Percentiles rank a stretch among this genome's conserved stretches.
Evolutionary conservation across 2,113 vertebrate genomes (phyloP).

Genomic region (Charadrius vociferus): DNA sequence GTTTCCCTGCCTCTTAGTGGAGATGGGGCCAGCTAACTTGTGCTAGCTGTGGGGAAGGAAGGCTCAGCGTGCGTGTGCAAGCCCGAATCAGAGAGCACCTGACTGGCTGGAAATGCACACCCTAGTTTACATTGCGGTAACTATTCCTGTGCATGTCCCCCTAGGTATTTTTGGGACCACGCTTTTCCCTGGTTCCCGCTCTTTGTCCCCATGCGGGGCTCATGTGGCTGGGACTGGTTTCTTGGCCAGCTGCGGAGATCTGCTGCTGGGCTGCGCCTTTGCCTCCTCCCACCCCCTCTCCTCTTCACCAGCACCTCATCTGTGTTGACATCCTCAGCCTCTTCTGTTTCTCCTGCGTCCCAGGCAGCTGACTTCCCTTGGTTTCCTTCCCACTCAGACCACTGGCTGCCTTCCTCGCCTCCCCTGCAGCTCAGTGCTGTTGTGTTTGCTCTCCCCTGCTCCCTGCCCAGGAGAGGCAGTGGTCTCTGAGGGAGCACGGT

Average conservation of each 20-base stretch:
- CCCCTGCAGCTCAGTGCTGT: neutral
- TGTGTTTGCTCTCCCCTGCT: neutral
- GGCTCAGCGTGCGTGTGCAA: neutral
- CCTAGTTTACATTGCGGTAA: neutral
- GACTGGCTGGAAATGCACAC: neutral
- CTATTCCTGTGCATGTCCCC: neutral
- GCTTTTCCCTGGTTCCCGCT: neutral
- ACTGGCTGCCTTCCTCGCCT: neutral
- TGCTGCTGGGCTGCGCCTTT: neutral
- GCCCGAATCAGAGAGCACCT: neutral
- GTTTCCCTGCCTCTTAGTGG: neutral
- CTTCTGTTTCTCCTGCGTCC: neutral
- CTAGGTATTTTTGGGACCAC: rapidly evolving
- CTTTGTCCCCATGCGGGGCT: neutral
- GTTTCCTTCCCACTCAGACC: neutral
- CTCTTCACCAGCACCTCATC: neutral
- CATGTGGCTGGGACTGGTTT: neutral
- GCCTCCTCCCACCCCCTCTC: neutral
- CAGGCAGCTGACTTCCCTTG: neutral
- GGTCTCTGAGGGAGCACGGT: neutral
- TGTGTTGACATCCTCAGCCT: neutral
- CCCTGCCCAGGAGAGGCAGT: neutral
- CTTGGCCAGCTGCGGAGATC: neutral
- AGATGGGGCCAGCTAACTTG: neutral
- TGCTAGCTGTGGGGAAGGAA: neutral